Base-by-base conservation (phyloP, 2,888 invertebrate genomes). In the Eupsilia transversa region DNA sequence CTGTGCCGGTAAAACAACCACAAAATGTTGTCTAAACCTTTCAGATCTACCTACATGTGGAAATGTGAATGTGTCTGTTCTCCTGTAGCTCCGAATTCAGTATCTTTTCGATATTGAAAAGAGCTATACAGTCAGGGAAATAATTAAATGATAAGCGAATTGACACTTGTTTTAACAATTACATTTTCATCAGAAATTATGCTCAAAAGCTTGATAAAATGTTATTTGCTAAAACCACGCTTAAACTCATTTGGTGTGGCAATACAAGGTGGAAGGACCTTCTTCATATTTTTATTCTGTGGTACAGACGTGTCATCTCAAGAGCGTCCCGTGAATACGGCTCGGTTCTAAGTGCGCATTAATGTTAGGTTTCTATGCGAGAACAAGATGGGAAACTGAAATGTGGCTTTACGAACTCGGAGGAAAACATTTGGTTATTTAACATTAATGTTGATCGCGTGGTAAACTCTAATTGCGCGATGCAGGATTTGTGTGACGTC, bases 301-400 rank as follows among this genome's bases (percentile, higher is more conserved):
- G 46, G 27, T 9, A 33, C 46, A 54, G 33, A 35, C 71, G 41
- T 72, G 84, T 52, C 84, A 74, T 61, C 61, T 84, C 75, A 79
- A 68, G 74, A 79, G 74, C 81, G 49, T 76, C 54, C 81, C 72
- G 61, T 61, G 81, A 76, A 80, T 80, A 69, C 72, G 30, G 20
- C 56, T 70, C 27, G 38, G 12, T 59, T 35, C 35, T 79, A 56
- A 82, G 81, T 63, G 68, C n/a, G 70, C 54, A 65, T 75, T 75
- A 84, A 72, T 52, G 75, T 43, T 54, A 20, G 81, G 81, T 84
- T 72, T 68, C 35, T 27, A 60, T 27, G 41, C 35, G 61, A 63
- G 79, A 80, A 52, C 63, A 68, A 43, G 68, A 56, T 71, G 64
- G 43, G 14, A 33, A 63, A 64, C 78, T 61, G 68, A 80, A 74